Evolutionary conservation across 2,888 invertebrate species (phyloP).

Genomic region (Troides helena): DNA sequence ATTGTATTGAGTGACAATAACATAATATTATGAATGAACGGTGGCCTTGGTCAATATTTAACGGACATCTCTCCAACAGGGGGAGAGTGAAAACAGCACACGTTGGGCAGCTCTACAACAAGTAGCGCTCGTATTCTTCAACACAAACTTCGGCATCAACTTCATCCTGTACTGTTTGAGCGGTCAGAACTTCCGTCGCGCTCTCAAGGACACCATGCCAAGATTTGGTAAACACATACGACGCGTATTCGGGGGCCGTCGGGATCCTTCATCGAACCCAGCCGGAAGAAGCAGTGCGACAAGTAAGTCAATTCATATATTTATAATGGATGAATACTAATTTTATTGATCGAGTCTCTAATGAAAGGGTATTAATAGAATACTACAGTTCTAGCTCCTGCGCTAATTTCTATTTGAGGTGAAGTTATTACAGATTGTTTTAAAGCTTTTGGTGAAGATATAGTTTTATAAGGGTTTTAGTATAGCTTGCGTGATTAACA

Average conservation of each 20-base stretch:
- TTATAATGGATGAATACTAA: background rate
- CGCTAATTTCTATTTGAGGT: background rate
- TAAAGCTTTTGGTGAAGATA: too few species aligned
- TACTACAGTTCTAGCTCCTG: background rate
- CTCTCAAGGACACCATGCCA: constrained; percentile 59
- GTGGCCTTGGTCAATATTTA: background rate
- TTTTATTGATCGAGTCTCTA: background rate
- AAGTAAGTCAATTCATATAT: constrained; percentile 45
- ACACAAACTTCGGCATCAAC: constrained; percentile 91
- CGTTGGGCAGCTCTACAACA: constrained; percentile 82
- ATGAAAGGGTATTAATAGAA: background rate
- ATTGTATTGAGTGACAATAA: too few species aligned
- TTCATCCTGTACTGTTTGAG: constrained; percentile 90
- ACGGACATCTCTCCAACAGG: constrained; percentile 39
- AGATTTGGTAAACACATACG: constrained; percentile 39
- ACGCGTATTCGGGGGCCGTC: constrained; percentile 33
- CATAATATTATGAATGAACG: background rate
- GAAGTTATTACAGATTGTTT: background rate
- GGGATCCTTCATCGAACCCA: constrained; percentile 34
- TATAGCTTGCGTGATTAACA: background rate
- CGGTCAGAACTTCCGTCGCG: constrained; percentile 88
- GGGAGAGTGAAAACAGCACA: constrained; percentile 47
- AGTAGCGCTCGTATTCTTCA: constrained; percentile 84
- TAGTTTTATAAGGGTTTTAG: too few species aligned
- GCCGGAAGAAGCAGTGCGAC: constrained; percentile 48